These are phyloP conservation scores for Chelmon rostratus DNA, from an alignment of 2,797 vertebrate genomes.

Conservation along the genomic window DNA sequence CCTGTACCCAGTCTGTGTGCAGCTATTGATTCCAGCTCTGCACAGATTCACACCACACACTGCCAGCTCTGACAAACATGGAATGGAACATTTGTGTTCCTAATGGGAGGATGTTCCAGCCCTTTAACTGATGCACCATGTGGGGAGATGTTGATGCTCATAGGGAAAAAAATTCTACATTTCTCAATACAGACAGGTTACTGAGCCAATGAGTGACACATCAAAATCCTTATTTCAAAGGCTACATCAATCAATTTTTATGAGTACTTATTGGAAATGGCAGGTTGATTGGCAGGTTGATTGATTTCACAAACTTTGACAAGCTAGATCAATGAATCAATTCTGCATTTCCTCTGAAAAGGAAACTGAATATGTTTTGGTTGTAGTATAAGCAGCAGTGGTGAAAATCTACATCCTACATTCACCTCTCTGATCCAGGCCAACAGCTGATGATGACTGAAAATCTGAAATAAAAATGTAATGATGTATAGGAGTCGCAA, in stretches of 20 bases:
- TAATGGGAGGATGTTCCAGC: constrained; percentile 53
- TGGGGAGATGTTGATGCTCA: constrained; percentile 8
- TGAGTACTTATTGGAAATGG: constrained; percentile 47
- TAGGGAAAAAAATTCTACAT: neutral
- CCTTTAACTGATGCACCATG: constrained; percentile 28
- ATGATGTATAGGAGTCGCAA: constrained; percentile 2
- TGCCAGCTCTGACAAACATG: constrained; percentile 48
- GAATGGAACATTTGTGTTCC: constrained; percentile 49
- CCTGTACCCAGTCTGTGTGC: constrained; percentile 44
- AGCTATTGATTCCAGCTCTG: constrained; percentile 61
- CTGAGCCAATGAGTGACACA: constrained; percentile 38
- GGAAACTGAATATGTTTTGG: constrained; percentile 37
- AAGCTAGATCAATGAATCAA: constrained; percentile 58
- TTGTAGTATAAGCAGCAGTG: neutral
- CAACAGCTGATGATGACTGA: neutral
- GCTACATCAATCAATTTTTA: constrained; percentile 52
- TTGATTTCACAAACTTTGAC: constrained; percentile 55
- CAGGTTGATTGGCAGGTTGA: constrained; percentile 56
- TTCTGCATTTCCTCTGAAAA: constrained; percentile 46
- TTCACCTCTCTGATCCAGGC: neutral
- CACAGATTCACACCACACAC: constrained; percentile 34
- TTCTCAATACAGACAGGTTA: neutral
- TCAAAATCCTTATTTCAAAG: constrained; percentile 53
- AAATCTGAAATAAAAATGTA: neutral
- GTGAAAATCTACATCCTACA: neutral